These are phyloP conservation scores for Parnassius smintheus DNA, from an alignment of 2,888 invertebrate genomes.

Conservation along the genomic window DNA sequence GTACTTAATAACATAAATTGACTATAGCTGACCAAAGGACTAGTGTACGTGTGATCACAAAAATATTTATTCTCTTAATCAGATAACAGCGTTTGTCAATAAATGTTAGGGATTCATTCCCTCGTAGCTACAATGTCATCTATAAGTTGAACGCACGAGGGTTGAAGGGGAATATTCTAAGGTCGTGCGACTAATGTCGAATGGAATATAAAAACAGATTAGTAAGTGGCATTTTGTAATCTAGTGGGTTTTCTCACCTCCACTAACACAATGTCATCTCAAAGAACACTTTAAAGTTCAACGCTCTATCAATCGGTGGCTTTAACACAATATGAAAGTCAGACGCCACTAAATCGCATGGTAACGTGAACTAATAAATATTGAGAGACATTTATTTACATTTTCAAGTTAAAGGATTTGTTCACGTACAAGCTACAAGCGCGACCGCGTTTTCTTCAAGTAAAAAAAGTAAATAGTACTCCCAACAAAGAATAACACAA, in stretches of 20 bases:
- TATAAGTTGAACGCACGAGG: conserved; percentile 15
- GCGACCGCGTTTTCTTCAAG: background rate
- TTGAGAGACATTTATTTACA: no score
- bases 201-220: background rate
- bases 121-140: conserved; percentile 2
- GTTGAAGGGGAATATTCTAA: conserved; percentile 22
- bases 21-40: no score
- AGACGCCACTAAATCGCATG: no score
- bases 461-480: background rate
- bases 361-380: no score
- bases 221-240: background rate
- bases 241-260: background rate
- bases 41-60: background rate
- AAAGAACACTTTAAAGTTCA: background rate
- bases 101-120: conserved; percentile 13
- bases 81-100: conserved; percentile 18
- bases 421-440: background rate
- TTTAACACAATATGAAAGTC: no score
- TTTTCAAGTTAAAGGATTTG: no score
- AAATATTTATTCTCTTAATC: conserved; percentile 24
- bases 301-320: no score
- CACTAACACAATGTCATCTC: background rate
- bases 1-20: no score
- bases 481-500: background rate
- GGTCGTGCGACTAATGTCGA: conserved; percentile 18